These are phyloP conservation scores for Ivindomyrus marchei DNA, from an alignment of 2,113 vertebrate species.

Conservation along the genomic window DNA sequence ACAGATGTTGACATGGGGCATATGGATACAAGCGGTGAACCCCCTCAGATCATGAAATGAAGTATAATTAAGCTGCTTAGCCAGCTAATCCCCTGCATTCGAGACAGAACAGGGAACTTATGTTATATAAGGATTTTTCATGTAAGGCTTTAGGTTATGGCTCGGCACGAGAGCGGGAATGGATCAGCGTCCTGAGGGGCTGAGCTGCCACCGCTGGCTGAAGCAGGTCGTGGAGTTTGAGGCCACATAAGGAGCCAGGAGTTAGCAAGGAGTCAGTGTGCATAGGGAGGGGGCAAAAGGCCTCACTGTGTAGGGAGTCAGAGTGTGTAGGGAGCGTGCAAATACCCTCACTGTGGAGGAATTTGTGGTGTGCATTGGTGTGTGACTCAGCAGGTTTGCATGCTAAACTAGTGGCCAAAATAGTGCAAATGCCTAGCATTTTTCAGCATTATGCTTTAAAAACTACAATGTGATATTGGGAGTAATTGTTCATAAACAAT, in stretches of 20 bases:
- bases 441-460: neutral
- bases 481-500: neutral
- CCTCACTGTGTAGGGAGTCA: neutral
- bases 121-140: slow-evolving; percentile 37
- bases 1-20: neutral
- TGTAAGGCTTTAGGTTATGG: slow-evolving; percentile 24
- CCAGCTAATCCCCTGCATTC: slow-evolving; percentile 42
- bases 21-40: neutral
- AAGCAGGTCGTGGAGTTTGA: neutral
- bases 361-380: neutral
- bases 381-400: neutral
- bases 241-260: neutral
- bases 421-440: neutral
- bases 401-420: neutral
- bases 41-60: neutral
- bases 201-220: neutral
- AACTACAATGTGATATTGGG: neutral
- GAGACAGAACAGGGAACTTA: neutral
- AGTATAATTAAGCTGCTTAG: slow-evolving; percentile 34
- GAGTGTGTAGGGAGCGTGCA: neutral
- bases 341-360: neutral
- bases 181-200: neutral
- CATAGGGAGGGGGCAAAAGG: neutral
- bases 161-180: slow-evolving; percentile 22
- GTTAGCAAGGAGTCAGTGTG: neutral